phyloP scores from a whole-genome alignment of 2,113 vertebrate species.

The Miniopterus natalensis region DNA sequence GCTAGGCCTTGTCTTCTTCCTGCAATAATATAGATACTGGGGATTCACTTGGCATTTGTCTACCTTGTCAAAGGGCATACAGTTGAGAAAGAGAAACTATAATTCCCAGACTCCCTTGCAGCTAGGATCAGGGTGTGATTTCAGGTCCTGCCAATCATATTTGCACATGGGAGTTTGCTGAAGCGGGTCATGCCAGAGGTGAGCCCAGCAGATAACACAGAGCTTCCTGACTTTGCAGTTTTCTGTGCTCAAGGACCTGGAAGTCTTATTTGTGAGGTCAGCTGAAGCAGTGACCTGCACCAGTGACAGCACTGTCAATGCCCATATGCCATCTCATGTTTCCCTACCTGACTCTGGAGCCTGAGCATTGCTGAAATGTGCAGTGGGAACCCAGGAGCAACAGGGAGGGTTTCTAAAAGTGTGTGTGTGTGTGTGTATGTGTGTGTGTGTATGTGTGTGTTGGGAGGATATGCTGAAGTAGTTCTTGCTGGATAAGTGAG shows the following conservation, averaged over 20 bases:
- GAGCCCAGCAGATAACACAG: background rate
- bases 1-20: background rate
- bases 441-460: background rate
- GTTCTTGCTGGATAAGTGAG: background rate
- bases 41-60: background rate
- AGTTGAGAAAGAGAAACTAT: background rate
- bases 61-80: background rate
- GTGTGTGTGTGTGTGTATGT: fast-evolving
- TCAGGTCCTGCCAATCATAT: background rate
- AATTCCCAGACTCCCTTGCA: background rate
- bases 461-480: background rate
- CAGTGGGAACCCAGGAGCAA: background rate
- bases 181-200: background rate
- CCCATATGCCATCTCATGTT: background rate
- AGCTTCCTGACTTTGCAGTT: background rate
- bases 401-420: background rate
- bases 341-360: background rate
- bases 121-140: background rate
- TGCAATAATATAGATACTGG: background rate
- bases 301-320: fast-evolving
- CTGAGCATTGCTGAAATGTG: background rate
- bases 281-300: background rate
- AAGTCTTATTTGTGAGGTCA: background rate
- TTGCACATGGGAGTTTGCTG: background rate
- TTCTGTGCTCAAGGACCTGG: background rate